These are phyloP conservation scores for Rotaria sp. DNA, from an alignment of 2,888 invertebrate species.

Conservation along the genomic window DNA sequence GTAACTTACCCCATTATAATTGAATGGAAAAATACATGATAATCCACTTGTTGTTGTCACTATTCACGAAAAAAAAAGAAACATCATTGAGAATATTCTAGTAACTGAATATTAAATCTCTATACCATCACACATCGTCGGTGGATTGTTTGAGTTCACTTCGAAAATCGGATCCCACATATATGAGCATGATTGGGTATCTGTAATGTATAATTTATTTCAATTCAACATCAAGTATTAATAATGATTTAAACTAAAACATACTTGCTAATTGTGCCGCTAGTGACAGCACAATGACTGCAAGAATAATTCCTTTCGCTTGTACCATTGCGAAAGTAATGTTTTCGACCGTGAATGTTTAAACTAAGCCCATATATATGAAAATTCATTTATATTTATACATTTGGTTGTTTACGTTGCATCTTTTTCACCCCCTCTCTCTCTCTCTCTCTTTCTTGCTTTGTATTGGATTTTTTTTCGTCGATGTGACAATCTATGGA, in stretches of 20 bases:
- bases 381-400: background rate
- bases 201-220: background rate
- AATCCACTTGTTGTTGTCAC: background rate
- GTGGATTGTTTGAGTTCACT: background rate
- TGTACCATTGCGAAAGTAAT: background rate
- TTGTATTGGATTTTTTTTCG: too few species aligned
- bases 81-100: background rate
- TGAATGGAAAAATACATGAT: background rate
- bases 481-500: too few species aligned
- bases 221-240: background rate
- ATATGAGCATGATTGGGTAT: background rate
- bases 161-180: background rate
- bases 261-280: background rate
- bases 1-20: background rate
- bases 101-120: background rate
- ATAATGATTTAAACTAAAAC: background rate
- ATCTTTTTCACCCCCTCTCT: background rate
- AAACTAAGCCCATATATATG: background rate
- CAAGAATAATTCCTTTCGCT: background rate
- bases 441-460: background rate
- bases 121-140: background rate
- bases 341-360: background rate
- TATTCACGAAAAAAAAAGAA: background rate
- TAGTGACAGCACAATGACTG: background rate
- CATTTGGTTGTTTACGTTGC: too few species aligned